A percentile compares a stretch with the other conserved stretches of the same genome.
Conservation (phyloP, 2,797 vertebrate species). For the Furcifer pardalis region DNA sequence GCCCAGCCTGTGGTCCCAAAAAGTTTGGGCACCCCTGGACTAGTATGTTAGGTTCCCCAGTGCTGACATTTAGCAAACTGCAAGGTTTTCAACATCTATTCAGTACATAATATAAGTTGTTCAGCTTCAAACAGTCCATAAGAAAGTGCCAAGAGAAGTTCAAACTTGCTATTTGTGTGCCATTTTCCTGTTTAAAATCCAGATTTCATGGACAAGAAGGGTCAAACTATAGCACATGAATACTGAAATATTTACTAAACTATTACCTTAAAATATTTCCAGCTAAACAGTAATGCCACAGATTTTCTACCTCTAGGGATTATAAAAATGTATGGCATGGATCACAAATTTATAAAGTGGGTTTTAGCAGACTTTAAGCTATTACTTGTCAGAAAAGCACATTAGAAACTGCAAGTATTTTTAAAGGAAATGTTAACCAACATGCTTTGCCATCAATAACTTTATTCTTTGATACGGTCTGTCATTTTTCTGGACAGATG, state of each 20-base stretch:
- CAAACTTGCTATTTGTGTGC: slow-evolving; percentile 45
- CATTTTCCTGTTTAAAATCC: slow-evolving; percentile 45
- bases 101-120: slow-evolving; percentile 33
- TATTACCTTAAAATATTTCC: slow-evolving; percentile 52
- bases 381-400: neutral
- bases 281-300: slow-evolving; percentile 51
- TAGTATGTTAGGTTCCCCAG: neutral
- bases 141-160: slow-evolving; percentile 52
- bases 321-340: slow-evolving; percentile 38
- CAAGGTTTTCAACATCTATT: neutral
- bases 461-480: slow-evolving; percentile 51
- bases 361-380: slow-evolving; percentile 35
- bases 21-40: too few relatives aligned
- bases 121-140: slow-evolving; percentile 42
- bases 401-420: slow-evolving; percentile 31
- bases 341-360: slow-evolving; percentile 25
- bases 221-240: slow-evolving; percentile 44
- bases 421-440: slow-evolving; percentile 48
- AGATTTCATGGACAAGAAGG: slow-evolving; percentile 43
- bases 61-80: neutral
- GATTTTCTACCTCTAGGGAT: slow-evolving; percentile 12
- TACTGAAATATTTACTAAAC: slow-evolving; percentile 56
- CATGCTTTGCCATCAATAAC: slow-evolving; percentile 44
- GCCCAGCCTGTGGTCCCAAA: too few relatives aligned
- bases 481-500: slow-evolving; percentile 61